Evolutionary conservation across 2,797 vertebrate genomes (phyloP), one percentile per base, ranked within the genome.

Genomic region (Molossus molossus): DNA sequence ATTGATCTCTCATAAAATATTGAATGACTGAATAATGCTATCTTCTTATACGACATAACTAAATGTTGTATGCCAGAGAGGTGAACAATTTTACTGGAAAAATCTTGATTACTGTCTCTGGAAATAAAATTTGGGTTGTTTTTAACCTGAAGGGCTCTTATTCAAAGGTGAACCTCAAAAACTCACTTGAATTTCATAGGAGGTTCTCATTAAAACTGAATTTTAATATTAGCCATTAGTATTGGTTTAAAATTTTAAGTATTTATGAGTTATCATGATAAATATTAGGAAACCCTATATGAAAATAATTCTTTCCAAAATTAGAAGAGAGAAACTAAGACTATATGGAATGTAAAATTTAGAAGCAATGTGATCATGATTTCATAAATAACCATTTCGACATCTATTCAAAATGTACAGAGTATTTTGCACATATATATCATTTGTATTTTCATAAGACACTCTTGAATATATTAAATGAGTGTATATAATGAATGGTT

Each of bases 161-260:
- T 88, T 92, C 33, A 96, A 67, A 92, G 25, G n/a, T 77, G 37
- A 85, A 58, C 48, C 20, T 88, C 53, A 90, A 60, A 80, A 87
- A 70, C 27, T 53, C 67, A 92, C 89, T 97, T 95, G 84, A 95
- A 96, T 96, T 94, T 96, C 94, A 94, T 69, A 83, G 65, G 27
- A 93, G 20, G 57, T n/a, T 82, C 75, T 96, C 77, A 93, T 94
- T 97, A 94, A 94, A 87, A 18, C 50, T 87, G 48, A 79, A 97
- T 94, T 94, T 88, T 93, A 96, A 94, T 91, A 87, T 87, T 94
- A 84, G 9, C 90, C 62, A 90, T 80, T 95, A 75, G 25, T 75
- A 8, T 76, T 94, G 45, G 3, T 62, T 93, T 87, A 87, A 73
- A 84, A 80, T 0, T 83, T 55, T 90, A 88, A 57, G 60, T 77